A percentile compares a stretch with the other conserved stretches of the same genome.
Conservation (phyloP, 2,113 vertebrate genomes). For the Heteronetta atricapilla region DNA sequence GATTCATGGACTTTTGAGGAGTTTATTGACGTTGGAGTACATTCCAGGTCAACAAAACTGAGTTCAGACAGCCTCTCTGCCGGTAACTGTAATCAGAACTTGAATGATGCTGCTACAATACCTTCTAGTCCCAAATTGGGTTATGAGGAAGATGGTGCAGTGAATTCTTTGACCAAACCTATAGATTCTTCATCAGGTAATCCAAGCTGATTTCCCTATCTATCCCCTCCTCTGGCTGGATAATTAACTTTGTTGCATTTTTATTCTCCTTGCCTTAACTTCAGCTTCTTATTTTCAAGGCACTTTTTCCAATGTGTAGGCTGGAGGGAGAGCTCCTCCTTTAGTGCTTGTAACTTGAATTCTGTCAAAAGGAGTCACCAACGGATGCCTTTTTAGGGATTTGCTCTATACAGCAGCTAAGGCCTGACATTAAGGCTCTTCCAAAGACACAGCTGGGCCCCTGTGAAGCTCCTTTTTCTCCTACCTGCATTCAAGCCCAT, state of each 20-base stretch:
- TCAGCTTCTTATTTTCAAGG: conserved; percentile 39
- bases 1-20: conserved; percentile 83
- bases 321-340: not conserved
- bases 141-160: conserved; percentile 80
- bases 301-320: not conserved
- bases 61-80: conserved; percentile 63
- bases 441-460: conserved; percentile 23
- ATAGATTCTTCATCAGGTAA: conserved; percentile 86
- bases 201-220: conserved; percentile 3
- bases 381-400: conserved; percentile 9
- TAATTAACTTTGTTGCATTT: not conserved
- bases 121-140: conserved; percentile 74
- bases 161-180: conserved; percentile 79
- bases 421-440: not conserved
- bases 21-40: conserved; percentile 80
- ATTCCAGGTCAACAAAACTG: conserved; percentile 70
- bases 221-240: not conserved
- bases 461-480: not conserved
- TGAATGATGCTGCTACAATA: conserved; percentile 75
- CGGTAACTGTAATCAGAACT: conserved; percentile 74
- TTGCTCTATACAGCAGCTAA: not conserved
- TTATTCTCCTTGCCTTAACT: conserved; percentile 58
- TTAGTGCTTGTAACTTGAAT: not conserved
- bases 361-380: conserved; percentile 7
- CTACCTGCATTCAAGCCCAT: not conserved